phyloP scores from a whole-genome alignment of 2,888 invertebrate species.

The Agrochola lota region DNA sequence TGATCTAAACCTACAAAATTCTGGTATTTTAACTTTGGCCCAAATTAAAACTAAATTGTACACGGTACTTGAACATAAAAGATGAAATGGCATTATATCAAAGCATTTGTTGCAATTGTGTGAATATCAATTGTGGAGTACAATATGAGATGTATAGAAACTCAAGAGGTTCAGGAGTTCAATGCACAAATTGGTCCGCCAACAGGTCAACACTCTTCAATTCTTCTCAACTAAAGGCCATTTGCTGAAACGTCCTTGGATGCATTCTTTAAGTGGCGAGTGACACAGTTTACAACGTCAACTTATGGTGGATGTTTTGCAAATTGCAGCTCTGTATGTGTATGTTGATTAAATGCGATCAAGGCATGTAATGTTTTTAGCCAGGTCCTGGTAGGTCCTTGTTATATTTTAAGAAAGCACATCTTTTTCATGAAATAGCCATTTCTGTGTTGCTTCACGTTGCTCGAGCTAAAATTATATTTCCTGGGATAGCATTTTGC shows the following conservation, averaged over 20 bases:
- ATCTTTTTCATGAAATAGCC: too few relatives aligned
- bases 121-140: conserved; percentile 20
- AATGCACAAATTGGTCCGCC: conserved; percentile 1
- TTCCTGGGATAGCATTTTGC: neutral
- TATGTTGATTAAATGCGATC: neutral
- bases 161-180: neutral
- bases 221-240: conserved; percentile 1
- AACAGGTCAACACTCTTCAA: conserved; percentile 11
- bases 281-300: neutral
- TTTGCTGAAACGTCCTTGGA: neutral
- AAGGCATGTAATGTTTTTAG: neutral
- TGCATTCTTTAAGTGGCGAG: neutral
- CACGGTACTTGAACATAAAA: neutral
- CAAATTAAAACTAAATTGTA: neutral
- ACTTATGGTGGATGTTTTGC: neutral
- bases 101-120: conserved; percentile 37
- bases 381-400: neutral
- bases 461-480: neutral
- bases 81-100: conserved; percentile 22
- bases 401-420: neutral
- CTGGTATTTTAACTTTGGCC: neutral
- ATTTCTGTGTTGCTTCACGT: neutral
- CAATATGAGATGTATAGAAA: neutral
- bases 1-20: neutral
- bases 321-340: neutral